Conservation (phyloP, 1,140 invertebrate genomes). For the Archivesica marissinica region DNA sequence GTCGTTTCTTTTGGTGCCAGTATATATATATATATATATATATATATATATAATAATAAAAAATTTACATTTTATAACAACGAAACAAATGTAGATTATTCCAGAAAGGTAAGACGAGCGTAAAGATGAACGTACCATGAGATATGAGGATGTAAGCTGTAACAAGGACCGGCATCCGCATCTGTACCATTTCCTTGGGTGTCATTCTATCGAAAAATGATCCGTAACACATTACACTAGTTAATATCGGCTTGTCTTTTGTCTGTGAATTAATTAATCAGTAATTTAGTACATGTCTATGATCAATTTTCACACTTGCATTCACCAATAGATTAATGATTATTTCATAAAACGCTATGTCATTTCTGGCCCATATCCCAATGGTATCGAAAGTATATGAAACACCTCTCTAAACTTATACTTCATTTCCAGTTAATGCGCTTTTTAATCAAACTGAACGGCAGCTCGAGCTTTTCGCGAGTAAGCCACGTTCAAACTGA, state of each 20-base stretch:
- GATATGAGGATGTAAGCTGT: no score
- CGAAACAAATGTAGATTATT: no score
- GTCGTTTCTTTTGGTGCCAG: no score
- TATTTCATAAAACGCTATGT: background rate
- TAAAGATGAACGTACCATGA: no score
- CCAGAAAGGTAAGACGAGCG: no score
- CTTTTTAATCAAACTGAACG: slow-evolving; percentile 3
- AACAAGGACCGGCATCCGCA: no score
- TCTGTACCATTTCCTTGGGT: no score
- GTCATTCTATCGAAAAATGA: no score
- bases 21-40: no score
- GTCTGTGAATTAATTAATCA: background rate
- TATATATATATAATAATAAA: no score
- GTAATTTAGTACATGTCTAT: background rate
- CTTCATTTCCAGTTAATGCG: background rate
- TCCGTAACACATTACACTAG: background rate
- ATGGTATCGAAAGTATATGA: background rate
- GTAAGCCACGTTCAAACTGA: background rate
- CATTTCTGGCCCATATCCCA: background rate
- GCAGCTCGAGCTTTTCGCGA: background rate
- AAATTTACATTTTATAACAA: no score
- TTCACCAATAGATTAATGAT: background rate
- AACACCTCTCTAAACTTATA: background rate
- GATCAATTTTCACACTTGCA: background rate
- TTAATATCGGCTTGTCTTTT: background rate